Base-by-base conservation (phyloP, 2,113 vertebrate species). In the Tetrax tetrax region DNA sequence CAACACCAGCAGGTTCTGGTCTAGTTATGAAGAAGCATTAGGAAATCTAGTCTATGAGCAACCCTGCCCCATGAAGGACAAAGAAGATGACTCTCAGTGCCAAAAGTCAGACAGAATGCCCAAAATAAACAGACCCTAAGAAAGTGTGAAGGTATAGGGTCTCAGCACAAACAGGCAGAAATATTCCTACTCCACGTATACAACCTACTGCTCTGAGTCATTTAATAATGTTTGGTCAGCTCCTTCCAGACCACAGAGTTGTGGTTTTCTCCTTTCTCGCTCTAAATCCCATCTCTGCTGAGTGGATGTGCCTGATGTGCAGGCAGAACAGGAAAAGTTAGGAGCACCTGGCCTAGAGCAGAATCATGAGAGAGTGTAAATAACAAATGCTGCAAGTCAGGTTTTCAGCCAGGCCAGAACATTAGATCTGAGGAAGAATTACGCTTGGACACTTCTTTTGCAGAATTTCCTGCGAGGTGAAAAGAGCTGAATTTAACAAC, bases 251-350 rank as follows among this genome's bases (percentile, higher is more conserved):
- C 65, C 78, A 82, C 70, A 86, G 13, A 53, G 50, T 9, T 84
- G 63, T 68, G 94, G 80, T 85, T 89, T 95, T 79, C 77, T 95
- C 63, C 61, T 47, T 94, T 65, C 59, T 89, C 47, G 53, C 61
- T 91, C 87, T 50, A 79, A 78, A 33, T 56, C 22, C 50, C 31
- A 12, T 57, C 80, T 84, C 63, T 77, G 59, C 63, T 82, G 37
- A 87, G 45, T 9, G 53, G 87, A 82, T 65, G 69, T 4, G 48
- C 91, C 83, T 69, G 92, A 91, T 18, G n/a, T 1, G 3, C 87
- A 91, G 61, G 91, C 69, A 82, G 50, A 91, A 92, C 89, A 93
- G 57, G 90, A 95, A 91, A 72, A 83, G 86, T 60, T 4, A 86
- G 68, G 60, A 60, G 81, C 45, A 41, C 45, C 27, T 72, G 53